Evolutionary conservation across 2,888 invertebrate species (phyloP), one percentile per base, ranked within the genome.

Genomic region (Eulithis testata): DNA sequence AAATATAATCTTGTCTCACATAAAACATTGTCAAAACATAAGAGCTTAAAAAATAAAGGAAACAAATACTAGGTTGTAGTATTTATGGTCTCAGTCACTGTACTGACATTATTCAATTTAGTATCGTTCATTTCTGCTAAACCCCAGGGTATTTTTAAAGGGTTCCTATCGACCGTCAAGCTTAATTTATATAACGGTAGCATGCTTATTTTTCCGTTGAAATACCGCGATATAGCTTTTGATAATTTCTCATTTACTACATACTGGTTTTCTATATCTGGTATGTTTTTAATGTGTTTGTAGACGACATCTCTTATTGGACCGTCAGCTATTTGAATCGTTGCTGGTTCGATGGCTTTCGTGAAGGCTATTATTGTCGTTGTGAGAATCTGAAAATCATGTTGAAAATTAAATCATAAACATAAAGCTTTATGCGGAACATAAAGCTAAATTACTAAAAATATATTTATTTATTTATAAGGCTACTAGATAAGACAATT

Each of bases 111-210:
- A 11, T 8, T 47, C 4, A 31, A 6, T 6, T 27, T 45, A 36
- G 36, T 36, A 36, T n/a, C 43, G 44, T 37, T 44, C 8, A 0
- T 70, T 63, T 78, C 73, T 12, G 77, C 73, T 14, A 87, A 45
- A 47, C 80, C 82, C 91, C 91, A 91, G 0, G 91, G 91, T 68
- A 91, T 89, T 76, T 84, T 86, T 1, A 91, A 84, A 0, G 90
- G 89, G 8, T 78, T 86, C 31, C 85, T 80, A 68, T 91, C 90
- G 50, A 91, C 83, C 70, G 85, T 88, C 37, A 91, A 71, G 64
- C 80, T 86, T 59, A 91, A 79, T 73, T 82, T 87, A 71, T 82
- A 91, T n/a, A 91, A 66, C 1, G 91, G 91, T 27, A 91, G 83
- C 0, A 83, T 79, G 36, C 81, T 85, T 37, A 91, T 73, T 75